Percentiles rank a stretch among this genome's conserved stretches.
phyloP scores from a whole-genome alignment of 2,888 invertebrate species.

The Andrena minutula region DNA sequence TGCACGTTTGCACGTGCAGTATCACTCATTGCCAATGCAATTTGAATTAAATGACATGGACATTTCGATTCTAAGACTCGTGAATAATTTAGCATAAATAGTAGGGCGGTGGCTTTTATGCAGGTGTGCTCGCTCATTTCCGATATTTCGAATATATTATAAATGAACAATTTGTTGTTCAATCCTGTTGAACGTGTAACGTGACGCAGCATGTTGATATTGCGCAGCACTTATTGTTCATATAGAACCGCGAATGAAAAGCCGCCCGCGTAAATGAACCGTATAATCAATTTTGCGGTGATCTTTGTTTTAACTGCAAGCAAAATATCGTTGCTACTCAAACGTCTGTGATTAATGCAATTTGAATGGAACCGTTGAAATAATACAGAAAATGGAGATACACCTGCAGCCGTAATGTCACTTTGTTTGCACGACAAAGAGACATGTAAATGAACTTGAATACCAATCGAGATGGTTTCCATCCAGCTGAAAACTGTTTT shows the following conservation, averaged over 20 bases:
- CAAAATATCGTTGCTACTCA: neutral
- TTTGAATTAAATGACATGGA: slow-evolving; percentile 32
- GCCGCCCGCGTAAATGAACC: neutral
- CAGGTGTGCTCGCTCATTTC: neutral
- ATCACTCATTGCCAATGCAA: slow-evolving; percentile 37
- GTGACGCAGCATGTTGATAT: slow-evolving; percentile 12
- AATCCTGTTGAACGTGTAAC: neutral
- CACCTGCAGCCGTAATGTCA: neutral
- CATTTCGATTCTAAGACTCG: slow-evolving; percentile 9
- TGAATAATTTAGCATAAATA: slow-evolving; percentile 32
- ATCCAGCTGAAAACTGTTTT: neutral
- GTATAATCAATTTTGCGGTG: neutral
- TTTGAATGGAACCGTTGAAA: neutral
- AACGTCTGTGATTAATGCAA: neutral
- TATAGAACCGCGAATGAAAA: neutral
- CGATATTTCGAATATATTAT: slow-evolving; percentile 12
- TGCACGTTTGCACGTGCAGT: neutral
- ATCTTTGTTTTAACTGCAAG: neutral
- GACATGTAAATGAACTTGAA: neutral
- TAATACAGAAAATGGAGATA: neutral
- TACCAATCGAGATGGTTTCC: neutral
- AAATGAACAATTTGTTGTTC: slow-evolving; percentile 24
- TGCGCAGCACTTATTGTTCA: neutral
- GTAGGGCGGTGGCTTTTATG: neutral
- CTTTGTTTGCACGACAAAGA: neutral